phyloP scores from a whole-genome alignment of 2,797 vertebrate genomes.

The Hemibagrus guttatus region DNA sequence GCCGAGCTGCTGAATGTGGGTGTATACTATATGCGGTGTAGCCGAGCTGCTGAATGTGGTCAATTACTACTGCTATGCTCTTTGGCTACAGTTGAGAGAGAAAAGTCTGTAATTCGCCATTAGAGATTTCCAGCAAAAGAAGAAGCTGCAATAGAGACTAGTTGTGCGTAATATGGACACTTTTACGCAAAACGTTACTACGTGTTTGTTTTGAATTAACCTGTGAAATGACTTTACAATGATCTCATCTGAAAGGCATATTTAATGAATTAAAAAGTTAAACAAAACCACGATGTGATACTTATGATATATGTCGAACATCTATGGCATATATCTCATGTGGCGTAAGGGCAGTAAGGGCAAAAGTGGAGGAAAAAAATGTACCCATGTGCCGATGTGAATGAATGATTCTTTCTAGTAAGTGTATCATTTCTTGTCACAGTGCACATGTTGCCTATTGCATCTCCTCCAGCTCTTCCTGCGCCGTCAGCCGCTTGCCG shows the following conservation, averaged over 20 bases:
- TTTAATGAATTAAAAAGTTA: background rate
- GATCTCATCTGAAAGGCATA: background rate
- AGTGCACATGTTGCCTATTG: slow-evolving; percentile 56
- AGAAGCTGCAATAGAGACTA: background rate
- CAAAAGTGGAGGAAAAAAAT: slow-evolving; percentile 54
- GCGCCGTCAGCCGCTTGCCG: slow-evolving; percentile 78
- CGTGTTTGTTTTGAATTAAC: background rate
- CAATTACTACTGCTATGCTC: background rate
- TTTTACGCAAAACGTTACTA: background rate
- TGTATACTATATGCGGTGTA: background rate
- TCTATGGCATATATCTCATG: slow-evolving; percentile 25
- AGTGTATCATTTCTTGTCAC: slow-evolving; percentile 54
- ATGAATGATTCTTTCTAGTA: slow-evolving; percentile 59
- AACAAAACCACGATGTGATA: background rate
- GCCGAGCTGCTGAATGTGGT: background rate
- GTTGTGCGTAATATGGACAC: slow-evolving; percentile 5
- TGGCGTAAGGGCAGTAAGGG: background rate
- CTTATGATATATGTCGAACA: background rate
- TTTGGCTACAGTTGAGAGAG: background rate
- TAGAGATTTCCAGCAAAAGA: background rate
- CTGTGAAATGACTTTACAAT: background rate
- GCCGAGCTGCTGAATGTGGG: background rate
- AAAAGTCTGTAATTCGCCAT: background rate
- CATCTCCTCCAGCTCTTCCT: slow-evolving; percentile 69
- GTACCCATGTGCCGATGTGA: slow-evolving; percentile 36